Base-by-base conservation (phyloP, 2,888 invertebrate genomes). In the Sabatieria punctata region DNA sequence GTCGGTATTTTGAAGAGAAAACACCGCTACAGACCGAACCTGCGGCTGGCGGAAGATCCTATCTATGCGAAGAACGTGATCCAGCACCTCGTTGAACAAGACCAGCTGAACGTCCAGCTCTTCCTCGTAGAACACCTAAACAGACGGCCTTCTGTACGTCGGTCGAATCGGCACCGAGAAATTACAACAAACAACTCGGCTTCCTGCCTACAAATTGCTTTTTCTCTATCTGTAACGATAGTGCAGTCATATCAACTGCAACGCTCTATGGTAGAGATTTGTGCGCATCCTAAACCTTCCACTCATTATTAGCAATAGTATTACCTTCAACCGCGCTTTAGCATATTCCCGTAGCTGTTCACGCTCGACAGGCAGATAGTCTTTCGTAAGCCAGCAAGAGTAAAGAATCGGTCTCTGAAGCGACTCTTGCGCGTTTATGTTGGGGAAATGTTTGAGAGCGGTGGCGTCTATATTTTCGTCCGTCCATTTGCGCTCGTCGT, bases 311-410 rank as follows among this genome's bases (percentile, higher is more conserved):
- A 4, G 21, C 35, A n/a, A 18, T 33, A 15, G n/a, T n/a, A 15
- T 33, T 61, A 80, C 85, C 76, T 88, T 93, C 1, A 99, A 75
- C 50, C 97, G 77, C 44, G 97, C 95, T 63, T 88, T 85, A 33
- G 93, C 91, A 65, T 97, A 97, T 64, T 95, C 89, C 22, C 93
- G 76, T 24, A 99, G 73, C 63, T 88, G 85, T 63, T 95, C 88
- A 56, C 91, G 77, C 54, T 85, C 82, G 2, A 99, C 95, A 0
- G 97, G 95, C 49, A 85, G 77, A 63, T 99, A 99, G 68, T 99
- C 89, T 69, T 93, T 97, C 48, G 88, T 86, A 35, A 99, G 72
- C 97, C 97, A 99, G 71, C 97, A 97, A 65, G 89, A 89, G 75
- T 93, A 99, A 24, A 99, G 73, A 55, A 99, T 93, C 0, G 97